A percentile compares a stretch with the other conserved stretches of the same genome.
phyloP scores from a whole-genome alignment of 2,797 vertebrate genomes.

The Platyrinchus mystaceus region DNA sequence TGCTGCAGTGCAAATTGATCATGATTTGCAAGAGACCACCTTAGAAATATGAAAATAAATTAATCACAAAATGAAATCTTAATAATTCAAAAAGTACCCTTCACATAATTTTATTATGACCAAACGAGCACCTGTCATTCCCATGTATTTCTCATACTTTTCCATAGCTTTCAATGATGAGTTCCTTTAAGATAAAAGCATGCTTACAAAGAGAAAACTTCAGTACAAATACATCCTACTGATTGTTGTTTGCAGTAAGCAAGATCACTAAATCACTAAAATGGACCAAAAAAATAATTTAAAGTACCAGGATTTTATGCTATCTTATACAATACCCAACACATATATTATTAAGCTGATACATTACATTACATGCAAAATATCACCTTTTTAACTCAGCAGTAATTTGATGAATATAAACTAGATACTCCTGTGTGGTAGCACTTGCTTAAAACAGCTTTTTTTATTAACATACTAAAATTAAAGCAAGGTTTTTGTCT shows the following conservation, averaged over 20 bases:
- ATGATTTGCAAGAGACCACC: conserved; percentile 92
- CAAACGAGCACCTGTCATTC: not conserved
- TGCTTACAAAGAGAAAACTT: not conserved
- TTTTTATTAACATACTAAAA: not conserved
- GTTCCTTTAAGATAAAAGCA: not conserved
- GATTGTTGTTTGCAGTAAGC: not conserved
- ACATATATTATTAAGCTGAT: not conserved
- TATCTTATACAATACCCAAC: not conserved
- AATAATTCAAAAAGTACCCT: not conserved
- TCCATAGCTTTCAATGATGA: not conserved
- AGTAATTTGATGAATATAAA: not conserved
- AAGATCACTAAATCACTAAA: not conserved
- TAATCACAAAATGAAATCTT: conserved; percentile 11
- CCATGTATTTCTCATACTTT: not conserved
- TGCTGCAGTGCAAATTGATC: conserved; percentile 93
- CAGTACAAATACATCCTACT: not conserved
- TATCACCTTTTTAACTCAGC: not conserved
- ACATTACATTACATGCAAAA: not conserved
- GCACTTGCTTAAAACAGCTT: not conserved
- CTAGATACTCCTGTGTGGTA: not conserved
- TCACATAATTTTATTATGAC: not conserved
- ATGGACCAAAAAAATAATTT: too few relatives aligned
- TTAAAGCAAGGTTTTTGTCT: not conserved
- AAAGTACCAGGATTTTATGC: not conserved
- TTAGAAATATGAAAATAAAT: conserved; percentile 65